Evolutionary conservation across 2,888 invertebrate genomes (phyloP).

Genomic region (Camponotus fellah): DNA sequence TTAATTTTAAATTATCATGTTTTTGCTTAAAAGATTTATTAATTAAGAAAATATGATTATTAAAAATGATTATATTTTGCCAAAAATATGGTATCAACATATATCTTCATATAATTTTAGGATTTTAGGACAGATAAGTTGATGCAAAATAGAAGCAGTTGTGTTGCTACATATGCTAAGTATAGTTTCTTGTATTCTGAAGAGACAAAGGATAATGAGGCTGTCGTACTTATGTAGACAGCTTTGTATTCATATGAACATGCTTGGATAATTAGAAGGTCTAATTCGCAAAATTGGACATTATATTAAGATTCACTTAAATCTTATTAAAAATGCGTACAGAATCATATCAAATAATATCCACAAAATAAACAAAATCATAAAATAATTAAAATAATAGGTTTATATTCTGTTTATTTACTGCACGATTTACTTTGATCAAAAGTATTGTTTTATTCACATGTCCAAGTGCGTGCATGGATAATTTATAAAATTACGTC

Average conservation of each 20-base stretch:
- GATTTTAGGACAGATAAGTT: not conserved
- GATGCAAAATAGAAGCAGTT: constrained; percentile 30
- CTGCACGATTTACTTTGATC: not conserved
- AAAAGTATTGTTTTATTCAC: not conserved
- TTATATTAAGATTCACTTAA: not conserved
- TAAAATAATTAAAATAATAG: constrained; percentile 6
- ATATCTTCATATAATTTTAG: not conserved
- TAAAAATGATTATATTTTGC: not conserved
- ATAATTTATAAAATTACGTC: constrained; percentile 19
- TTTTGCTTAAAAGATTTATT: not conserved
- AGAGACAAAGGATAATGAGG: constrained; percentile 65
- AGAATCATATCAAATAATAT: not conserved
- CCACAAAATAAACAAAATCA: not conserved
- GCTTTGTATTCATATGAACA: constrained; percentile 16
- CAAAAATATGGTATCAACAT: not conserved
- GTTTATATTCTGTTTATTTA: not conserved
- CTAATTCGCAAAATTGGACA: not conserved
- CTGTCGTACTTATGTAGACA: constrained; percentile 40
- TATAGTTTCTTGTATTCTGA: constrained; percentile 58
- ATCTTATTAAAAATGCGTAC: not conserved
- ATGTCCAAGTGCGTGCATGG: not conserved
- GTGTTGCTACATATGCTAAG: constrained; percentile 29
- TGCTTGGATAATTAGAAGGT: constrained; percentile 56
- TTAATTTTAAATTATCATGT: not conserved
- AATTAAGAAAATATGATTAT: not conserved